Evolutionary conservation across 2,888 invertebrate species (phyloP).

Genomic region (Andrena bicolor): DNA sequence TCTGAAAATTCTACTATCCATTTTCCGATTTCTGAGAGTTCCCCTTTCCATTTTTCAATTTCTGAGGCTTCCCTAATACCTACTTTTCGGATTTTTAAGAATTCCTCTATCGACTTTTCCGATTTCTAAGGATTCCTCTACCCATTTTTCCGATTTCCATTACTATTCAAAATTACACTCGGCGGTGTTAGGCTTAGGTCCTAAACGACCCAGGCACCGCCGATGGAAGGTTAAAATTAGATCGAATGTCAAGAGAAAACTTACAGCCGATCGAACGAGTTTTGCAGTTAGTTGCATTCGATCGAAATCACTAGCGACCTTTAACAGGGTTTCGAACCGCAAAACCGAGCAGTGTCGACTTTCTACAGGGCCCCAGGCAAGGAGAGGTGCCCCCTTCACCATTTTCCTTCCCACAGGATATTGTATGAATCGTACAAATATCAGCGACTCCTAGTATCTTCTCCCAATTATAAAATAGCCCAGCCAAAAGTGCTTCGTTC

Average conservation of each 20-base stretch:
- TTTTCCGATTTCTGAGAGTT: too few relatives aligned
- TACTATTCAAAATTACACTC: too few relatives aligned
- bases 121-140: too few relatives aligned
- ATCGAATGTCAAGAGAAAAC: background rate
- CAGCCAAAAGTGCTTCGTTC: background rate
- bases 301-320: conserved; percentile 48
- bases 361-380: conserved; percentile 54
- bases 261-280: conserved; percentile 19
- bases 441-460: conserved; percentile 1
- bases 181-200: too few relatives aligned
- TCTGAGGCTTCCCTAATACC: too few relatives aligned
- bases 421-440: conserved; percentile 9
- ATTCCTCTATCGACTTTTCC: too few relatives aligned
- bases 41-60: too few relatives aligned
- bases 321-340: conserved; percentile 54
- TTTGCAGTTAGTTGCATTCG: conserved; percentile 28
- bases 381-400: conserved; percentile 34
- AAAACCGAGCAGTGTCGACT: conserved; percentile 43
- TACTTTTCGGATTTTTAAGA: too few relatives aligned
- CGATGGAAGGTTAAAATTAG: background rate
- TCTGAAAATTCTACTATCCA: too few relatives aligned
- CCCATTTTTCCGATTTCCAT: too few relatives aligned
- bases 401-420: conserved; percentile 25
- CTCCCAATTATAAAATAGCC: background rate
- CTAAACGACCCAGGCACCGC: too few relatives aligned